Evolutionary conservation across 2,797 vertebrate species (phyloP).

Genomic region (Chiroxiphia lanceolata): DNA sequence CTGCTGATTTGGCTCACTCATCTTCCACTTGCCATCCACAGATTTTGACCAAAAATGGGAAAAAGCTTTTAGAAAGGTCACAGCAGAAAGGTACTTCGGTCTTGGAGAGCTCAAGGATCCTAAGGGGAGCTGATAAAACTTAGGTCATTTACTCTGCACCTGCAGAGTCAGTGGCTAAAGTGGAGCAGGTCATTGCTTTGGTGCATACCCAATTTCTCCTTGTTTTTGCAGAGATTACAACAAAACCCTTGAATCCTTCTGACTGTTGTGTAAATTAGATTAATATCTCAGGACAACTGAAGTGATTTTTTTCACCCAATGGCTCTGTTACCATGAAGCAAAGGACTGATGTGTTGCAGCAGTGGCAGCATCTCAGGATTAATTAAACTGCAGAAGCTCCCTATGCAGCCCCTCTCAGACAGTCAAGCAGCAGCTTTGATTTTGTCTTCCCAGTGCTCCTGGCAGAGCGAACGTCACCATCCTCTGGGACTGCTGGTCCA

Average conservation of each 20-base stretch:
- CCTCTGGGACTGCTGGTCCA: neutral
- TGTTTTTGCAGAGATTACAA: neutral
- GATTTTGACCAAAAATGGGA: neutral
- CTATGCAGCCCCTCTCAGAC: fast-evolving
- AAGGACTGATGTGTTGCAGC: neutral
- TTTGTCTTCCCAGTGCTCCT: neutral
- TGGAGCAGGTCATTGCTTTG: neutral
- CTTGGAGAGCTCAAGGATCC: neutral
- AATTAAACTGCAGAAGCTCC: neutral
- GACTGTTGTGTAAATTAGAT: neutral
- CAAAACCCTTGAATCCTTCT: neutral
- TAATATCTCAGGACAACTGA: neutral
- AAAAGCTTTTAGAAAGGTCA: neutral
- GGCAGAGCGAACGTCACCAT: fast-evolving
- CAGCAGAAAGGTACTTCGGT: neutral
- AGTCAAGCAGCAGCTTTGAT: neutral
- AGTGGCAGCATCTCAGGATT: neutral
- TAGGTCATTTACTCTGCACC: fast-evolving
- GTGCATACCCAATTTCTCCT: neutral
- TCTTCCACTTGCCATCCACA: neutral
- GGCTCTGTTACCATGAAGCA: neutral
- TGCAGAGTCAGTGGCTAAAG: neutral
- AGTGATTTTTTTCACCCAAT: neutral
- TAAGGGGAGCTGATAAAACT: neutral
- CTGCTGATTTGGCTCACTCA: fast-evolving